Evolutionary conservation across 2,113 vertebrate genomes (phyloP).

Genomic region (Xiphorhynchus elegans): DNA sequence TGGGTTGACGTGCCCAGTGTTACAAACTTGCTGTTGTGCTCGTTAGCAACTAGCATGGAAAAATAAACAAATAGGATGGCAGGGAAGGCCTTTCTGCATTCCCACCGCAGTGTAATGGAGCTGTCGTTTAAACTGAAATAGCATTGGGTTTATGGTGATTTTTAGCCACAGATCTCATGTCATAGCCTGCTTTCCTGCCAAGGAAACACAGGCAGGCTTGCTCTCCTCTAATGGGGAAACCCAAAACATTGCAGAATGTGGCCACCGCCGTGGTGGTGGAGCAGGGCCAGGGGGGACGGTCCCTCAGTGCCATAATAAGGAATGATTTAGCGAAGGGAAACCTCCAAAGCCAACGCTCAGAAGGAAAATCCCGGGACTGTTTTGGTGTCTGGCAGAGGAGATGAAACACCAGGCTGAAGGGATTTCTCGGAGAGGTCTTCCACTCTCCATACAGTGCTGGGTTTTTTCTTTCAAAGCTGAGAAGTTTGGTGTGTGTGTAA

Average conservation of each 20-base stretch:
- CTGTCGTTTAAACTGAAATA: background rate
- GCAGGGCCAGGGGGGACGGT: background rate
- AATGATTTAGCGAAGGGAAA: background rate
- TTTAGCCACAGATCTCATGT: background rate
- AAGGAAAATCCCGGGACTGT: background rate
- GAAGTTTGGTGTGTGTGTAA: rapidly evolving
- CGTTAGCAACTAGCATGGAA: background rate
- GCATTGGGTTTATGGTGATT: background rate
- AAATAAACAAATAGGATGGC: background rate
- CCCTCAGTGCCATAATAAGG: background rate
- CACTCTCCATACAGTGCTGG: background rate
- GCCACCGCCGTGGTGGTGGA: background rate
- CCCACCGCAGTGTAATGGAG: background rate
- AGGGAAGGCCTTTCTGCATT: background rate
- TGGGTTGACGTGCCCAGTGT: background rate
- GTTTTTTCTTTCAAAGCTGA: background rate
- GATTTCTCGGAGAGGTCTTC: background rate
- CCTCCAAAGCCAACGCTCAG: background rate
- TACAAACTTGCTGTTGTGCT: background rate
- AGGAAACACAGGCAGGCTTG: background rate
- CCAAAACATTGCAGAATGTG: background rate
- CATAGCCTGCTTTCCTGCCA: conserved; percentile 4
- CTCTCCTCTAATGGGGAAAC: background rate
- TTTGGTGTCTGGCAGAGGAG: background rate
- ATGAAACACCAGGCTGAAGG: background rate